A percentile compares a stretch with the other conserved stretches of the same genome.
Evolutionary conservation across 2,888 invertebrate genomes (phyloP).

Genomic region (Polydrusus cervinus): DNA sequence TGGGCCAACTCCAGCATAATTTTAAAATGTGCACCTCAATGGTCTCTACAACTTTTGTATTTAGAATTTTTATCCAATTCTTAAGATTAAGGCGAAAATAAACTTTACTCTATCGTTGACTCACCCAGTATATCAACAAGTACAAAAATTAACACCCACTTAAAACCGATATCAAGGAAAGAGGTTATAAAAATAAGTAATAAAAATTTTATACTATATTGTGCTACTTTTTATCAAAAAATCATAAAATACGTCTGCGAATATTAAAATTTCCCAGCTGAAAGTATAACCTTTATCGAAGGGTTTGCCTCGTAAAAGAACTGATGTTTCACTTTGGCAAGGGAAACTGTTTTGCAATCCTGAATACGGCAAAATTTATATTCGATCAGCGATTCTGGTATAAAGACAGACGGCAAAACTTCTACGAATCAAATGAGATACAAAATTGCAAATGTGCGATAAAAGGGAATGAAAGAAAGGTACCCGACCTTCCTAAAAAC

Average conservation of each 20-base stretch:
- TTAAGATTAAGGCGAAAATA: too few species aligned
- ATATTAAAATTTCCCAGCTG: slow-evolving; percentile 11
- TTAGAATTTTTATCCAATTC: too few species aligned
- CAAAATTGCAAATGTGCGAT: slow-evolving; percentile 11
- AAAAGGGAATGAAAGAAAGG: not conserved
- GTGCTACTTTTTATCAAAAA: not conserved
- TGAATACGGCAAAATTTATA: slow-evolving; percentile 22
- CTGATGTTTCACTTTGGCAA: slow-evolving; percentile 17
- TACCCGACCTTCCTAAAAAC: not conserved
- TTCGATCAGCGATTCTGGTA: slow-evolving; percentile 23
- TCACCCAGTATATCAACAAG: too few species aligned
- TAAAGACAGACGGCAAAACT: slow-evolving; percentile 18
- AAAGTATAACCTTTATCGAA: slow-evolving; percentile 17
- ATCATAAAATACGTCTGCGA: slow-evolving; percentile 13
- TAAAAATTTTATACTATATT: too few species aligned
- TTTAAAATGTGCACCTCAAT: too few species aligned
- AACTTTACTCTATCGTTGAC: too few species aligned
- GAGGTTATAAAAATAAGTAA: too few species aligned
- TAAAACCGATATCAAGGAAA: too few species aligned
- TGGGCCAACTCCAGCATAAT: too few species aligned
- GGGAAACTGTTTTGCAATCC: slow-evolving; percentile 9
- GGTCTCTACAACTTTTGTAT: too few species aligned
- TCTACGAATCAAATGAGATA: slow-evolving; percentile 15
- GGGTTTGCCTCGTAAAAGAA: slow-evolving; percentile 8
- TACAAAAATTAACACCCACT: too few species aligned